Conservation (phyloP, 2,797 vertebrate species). For the Echiichthys vipera region DNA sequence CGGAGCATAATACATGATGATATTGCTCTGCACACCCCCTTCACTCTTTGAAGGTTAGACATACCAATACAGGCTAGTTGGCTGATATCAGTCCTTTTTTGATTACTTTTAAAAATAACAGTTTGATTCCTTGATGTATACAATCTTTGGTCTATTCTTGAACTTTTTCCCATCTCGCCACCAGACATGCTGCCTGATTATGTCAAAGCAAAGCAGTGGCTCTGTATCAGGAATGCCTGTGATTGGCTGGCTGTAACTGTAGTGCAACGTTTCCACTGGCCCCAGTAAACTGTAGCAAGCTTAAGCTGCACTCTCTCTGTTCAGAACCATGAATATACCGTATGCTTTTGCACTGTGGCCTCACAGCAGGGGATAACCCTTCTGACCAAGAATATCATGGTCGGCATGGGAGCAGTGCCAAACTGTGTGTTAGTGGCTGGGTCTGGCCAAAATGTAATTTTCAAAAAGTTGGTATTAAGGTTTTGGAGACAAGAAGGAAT, state of each 20-base stretch:
- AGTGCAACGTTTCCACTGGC: not conserved
- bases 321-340: not conserved
- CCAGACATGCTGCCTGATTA: slow-evolving; percentile 8
- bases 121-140: slow-evolving; percentile 24
- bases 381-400: slow-evolving; percentile 1
- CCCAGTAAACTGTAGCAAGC: not conserved
- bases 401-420: not conserved
- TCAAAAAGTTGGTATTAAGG: not conserved
- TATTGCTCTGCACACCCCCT: slow-evolving; percentile 57
- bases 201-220: slow-evolving; percentile 26
- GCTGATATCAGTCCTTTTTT: slow-evolving; percentile 20
- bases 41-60: slow-evolving; percentile 50
- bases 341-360: not conserved
- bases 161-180: slow-evolving; percentile 12
- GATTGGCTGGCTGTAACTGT: slow-evolving; percentile 27
- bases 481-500: slow-evolving; percentile 6
- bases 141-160: slow-evolving; percentile 20
- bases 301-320: slow-evolving; percentile 2
- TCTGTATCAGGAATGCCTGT: slow-evolving; percentile 1
- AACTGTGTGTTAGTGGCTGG: not conserved
- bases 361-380: not conserved
- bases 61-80: slow-evolving; percentile 38
- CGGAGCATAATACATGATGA: slow-evolving; percentile 75
- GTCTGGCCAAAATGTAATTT: slow-evolving; percentile 4
- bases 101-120: slow-evolving; percentile 49